These are phyloP conservation scores for Ptychochromis oligacanthus DNA, from an alignment of 2,113 vertebrate genomes.

Conservation along the genomic window DNA sequence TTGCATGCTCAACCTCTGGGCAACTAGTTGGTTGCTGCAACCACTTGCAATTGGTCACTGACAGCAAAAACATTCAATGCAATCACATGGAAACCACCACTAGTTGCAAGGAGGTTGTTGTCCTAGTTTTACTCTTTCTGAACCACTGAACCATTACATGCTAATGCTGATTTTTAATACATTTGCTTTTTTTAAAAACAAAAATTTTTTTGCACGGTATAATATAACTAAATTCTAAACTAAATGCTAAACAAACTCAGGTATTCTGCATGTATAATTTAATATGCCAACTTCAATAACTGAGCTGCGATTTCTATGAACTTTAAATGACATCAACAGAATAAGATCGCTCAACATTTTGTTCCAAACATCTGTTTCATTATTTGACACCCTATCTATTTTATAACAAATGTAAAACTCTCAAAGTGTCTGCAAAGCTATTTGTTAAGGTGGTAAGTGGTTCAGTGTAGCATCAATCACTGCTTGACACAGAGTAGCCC, in stretches of 20 bases:
- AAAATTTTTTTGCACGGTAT: neutral
- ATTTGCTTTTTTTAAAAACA: neutral
- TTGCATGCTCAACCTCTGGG: neutral
- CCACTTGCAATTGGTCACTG: neutral
- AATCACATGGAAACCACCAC: neutral
- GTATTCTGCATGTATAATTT: rapidly evolving
- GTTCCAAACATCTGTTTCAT: neutral
- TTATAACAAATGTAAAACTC: neutral
- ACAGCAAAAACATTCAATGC: neutral
- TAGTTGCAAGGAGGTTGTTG: neutral
- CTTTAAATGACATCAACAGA: neutral
- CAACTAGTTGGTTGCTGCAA: neutral
- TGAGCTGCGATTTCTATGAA: too few relatives aligned
- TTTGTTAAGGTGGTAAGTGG: slow-evolving; percentile 1
- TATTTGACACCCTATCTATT: neutral
- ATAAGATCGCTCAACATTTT: neutral
- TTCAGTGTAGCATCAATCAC: slow-evolving; percentile 18
- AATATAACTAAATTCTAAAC: neutral
- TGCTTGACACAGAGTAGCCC: slow-evolving; percentile 1
- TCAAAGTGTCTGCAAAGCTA: neutral
- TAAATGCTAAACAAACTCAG: neutral
- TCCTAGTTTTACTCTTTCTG: rapidly evolving
- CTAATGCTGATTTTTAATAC: rapidly evolving
- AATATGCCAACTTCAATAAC: neutral
- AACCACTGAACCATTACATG: neutral